Conservation (phyloP, 2,797 vertebrate species). For the Sarcoramphus papa region DNA sequence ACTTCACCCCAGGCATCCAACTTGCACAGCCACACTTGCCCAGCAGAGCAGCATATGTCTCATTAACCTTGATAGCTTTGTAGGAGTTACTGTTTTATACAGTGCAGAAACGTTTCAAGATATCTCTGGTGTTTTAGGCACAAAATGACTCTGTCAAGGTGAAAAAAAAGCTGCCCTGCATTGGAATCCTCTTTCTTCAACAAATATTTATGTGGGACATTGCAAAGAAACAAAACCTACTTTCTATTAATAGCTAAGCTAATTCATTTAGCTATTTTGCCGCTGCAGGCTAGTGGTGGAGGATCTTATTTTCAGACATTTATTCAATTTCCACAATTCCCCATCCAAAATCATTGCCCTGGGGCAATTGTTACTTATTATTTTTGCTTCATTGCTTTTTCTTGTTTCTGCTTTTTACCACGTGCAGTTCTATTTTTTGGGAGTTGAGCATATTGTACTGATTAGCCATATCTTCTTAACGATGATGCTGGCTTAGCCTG, state of each 20-base stretch:
- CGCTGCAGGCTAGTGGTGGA: neutral
- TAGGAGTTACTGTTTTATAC: neutral
- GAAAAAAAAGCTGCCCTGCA: neutral
- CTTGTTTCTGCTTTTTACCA: neutral
- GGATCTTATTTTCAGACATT: neutral
- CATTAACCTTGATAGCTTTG: slow-evolving; percentile 32
- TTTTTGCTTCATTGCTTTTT: neutral
- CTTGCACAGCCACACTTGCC: neutral
- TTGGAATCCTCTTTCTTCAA: neutral
- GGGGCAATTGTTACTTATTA: neutral
- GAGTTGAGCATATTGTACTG: neutral
- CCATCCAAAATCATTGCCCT: neutral
- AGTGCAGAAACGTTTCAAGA: neutral
- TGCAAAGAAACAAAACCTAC: neutral
- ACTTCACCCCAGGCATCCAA: neutral
- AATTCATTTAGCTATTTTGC: neutral
- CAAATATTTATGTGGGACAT: neutral
- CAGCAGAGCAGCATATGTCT: slow-evolving; percentile 2
- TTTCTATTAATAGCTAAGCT: neutral
- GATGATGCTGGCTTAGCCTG: neutral
- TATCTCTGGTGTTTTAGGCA: neutral
- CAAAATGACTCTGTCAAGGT: neutral
- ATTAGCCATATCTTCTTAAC: neutral
- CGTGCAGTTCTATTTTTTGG: neutral
- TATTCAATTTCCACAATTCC: neutral